Conservation (phyloP, 2,888 invertebrate species). For the Drosophila quasianomalipes region DNA sequence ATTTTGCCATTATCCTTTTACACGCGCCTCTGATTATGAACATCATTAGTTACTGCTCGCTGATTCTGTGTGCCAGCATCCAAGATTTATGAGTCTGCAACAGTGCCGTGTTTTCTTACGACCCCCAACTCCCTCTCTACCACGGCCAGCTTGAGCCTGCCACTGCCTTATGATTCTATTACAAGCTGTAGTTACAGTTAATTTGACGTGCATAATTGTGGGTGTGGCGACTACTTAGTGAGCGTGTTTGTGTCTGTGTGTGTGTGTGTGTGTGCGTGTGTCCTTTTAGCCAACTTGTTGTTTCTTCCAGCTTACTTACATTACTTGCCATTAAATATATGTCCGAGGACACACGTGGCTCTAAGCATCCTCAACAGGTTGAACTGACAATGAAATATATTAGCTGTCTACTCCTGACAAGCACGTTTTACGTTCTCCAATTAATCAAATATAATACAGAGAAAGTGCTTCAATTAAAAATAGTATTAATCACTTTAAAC, state of each 20-base stretch:
- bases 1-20: slow-evolving; percentile 71
- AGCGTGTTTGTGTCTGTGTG: slow-evolving; percentile 11
- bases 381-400: slow-evolving; percentile 17
- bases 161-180: slow-evolving; percentile 35
- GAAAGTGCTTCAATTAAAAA: not conserved
- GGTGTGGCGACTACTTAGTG: slow-evolving; percentile 38
- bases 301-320: slow-evolving; percentile 12
- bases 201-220: slow-evolving; percentile 78
- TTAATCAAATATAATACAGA: not conserved
- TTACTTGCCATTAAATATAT: slow-evolving; percentile 2
- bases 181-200: slow-evolving; percentile 72
- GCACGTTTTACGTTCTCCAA: not conserved
- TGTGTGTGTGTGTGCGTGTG: not conserved
- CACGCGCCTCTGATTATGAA: slow-evolving; percentile 78
- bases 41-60: slow-evolving; percentile 76
- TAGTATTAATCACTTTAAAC: not conserved
- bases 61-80: slow-evolving; percentile 49
- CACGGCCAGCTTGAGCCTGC: not conserved
- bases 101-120: slow-evolving; percentile 29
- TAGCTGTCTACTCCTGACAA: slow-evolving; percentile 3
- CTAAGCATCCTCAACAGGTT: slow-evolving; percentile 36
- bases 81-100: slow-evolving; percentile 66
- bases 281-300: slow-evolving; percentile 14
- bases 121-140: not conserved
- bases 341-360: slow-evolving; percentile 21